These are phyloP conservation scores for Caenorhabditis uteleia DNA, from an alignment of 2,888 invertebrate genomes.

Conservation along the genomic window DNA sequence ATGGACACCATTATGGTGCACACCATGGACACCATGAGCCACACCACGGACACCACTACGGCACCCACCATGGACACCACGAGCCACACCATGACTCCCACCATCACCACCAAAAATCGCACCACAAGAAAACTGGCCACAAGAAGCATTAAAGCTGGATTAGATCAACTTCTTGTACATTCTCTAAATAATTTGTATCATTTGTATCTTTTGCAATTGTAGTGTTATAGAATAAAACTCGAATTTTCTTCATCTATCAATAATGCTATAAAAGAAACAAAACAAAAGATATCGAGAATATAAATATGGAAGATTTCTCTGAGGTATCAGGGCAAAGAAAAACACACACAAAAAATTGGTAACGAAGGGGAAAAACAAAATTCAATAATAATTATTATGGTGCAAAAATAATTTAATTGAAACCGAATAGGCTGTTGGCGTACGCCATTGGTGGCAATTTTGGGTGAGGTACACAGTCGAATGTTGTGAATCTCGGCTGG, in stretches of 20 bases:
- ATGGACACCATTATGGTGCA: conserved; percentile 7
- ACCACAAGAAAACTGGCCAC: neutral
- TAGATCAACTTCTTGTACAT: neutral
- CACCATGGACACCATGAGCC: conserved; percentile 20
- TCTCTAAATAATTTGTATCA: conserved; percentile 20
- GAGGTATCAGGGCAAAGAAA: too few relatives aligned
- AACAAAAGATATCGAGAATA: too few relatives aligned
- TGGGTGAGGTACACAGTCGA: conserved; percentile 82
- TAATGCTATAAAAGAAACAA: too few relatives aligned
- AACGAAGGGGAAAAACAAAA: too few relatives aligned
- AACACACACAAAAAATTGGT: too few relatives aligned
- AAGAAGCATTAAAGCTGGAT: neutral
- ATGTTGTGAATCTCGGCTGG: conserved; percentile 87
- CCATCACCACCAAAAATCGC: conserved; percentile 6
- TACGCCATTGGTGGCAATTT: conserved; percentile 66
- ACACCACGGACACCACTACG: conserved; percentile 10
- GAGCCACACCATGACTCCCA: conserved; percentile 7
- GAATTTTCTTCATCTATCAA: too few relatives aligned
- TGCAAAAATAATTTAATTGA: conserved; percentile 31
- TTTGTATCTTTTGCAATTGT: conserved; percentile 5
- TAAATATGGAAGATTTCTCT: too few relatives aligned
- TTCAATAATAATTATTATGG: neutral
- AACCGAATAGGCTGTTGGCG: conserved; percentile 56
- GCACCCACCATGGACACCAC: conserved; percentile 9
- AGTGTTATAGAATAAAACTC: too few relatives aligned